Evolutionary conservation across 2,797 vertebrate genomes (phyloP), one percentile per base, ranked within the genome.

Genomic region (Helarctos malayanus): DNA sequence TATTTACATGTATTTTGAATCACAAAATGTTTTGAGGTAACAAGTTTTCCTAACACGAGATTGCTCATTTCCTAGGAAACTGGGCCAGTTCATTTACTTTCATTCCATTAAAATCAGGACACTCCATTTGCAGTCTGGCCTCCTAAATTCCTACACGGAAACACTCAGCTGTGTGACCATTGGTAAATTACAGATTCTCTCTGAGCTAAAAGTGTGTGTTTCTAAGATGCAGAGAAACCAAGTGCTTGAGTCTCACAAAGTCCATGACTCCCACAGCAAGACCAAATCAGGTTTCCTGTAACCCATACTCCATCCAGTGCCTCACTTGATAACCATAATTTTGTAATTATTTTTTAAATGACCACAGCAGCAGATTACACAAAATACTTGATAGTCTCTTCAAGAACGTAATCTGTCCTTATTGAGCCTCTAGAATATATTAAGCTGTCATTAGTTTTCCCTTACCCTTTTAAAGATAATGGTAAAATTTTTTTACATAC

Each of bases 261-360:
- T 54, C 45, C 54, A 29, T 41, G 38, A 52, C 61, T 80, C 69
- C 35, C 19, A 52, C 0, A 56, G 21, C 41, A 90, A 81, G n/a
- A 87, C 25, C 75, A 87, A 78, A 69, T 25, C 65, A 78, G 16
- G 41, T 89, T 94, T 32, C 38, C 63, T 23, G 23, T n/a, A 94
- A 82, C 54, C 35, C 14, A n/a, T 23, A n/a, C n/a, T 93, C 91
- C 47, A 82, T 86, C 21, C 13, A 89, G 61, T 7, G 32, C 35
- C 54, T 61, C 0, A 3, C 38, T 52, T 78, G 73, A 92, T n/a
- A 92, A 29, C n/a, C 32, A 73, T 41, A 35, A 68, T 65, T 75
- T 84, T 81, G 2, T 45, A 85, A 83, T 79, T 71, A 96, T 49
- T 93, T 94, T 87, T 59, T 54, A 85, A 91, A 80, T 57, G 49